Percentiles rank a stretch among this genome's conserved stretches.
Conservation (phyloP, 2,113 vertebrate species). For the Sander lucioperca region DNA sequence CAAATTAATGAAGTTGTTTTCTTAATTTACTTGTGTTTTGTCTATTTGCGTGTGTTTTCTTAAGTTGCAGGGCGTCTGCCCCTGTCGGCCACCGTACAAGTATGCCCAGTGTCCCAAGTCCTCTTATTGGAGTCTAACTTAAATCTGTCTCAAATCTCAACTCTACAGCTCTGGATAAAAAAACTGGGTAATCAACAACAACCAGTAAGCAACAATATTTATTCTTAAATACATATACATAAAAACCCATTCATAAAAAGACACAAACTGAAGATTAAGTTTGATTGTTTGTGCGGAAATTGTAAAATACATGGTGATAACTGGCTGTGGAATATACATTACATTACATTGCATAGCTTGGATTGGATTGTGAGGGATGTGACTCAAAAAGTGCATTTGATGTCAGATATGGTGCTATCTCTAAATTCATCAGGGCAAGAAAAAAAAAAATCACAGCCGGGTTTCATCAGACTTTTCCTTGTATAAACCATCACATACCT, state of each 20-base stretch:
- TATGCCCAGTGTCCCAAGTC: not conserved
- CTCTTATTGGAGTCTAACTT: not conserved
- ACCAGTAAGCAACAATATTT: slow-evolving; percentile 76
- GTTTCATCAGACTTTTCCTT: slow-evolving; percentile 13
- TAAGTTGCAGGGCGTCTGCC: too few species aligned
- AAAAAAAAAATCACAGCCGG: slow-evolving; percentile 4
- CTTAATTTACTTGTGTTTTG: too few species aligned
- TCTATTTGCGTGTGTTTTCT: too few species aligned
- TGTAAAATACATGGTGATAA: slow-evolving; percentile 55
- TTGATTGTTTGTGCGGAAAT: slow-evolving; percentile 74
- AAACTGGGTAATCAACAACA: slow-evolving; percentile 36
- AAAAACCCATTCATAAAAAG: slow-evolving; percentile 82
- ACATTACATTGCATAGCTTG: slow-evolving; percentile 84
- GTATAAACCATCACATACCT: slow-evolving; percentile 28
- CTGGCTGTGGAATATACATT: slow-evolving; percentile 65
- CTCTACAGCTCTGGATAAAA: not conserved
- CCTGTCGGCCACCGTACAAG: too few species aligned
- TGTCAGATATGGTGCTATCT: slow-evolving; percentile 62
- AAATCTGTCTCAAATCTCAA: not conserved
- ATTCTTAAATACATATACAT: slow-evolving; percentile 85
- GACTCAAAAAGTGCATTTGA: slow-evolving; percentile 76
- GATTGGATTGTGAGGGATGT: slow-evolving; percentile 65
- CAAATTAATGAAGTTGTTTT: too few species aligned
- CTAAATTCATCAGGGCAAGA: slow-evolving; percentile 49
- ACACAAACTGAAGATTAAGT: slow-evolving; percentile 72